These are phyloP conservation scores for Ceratosolen solmsi DNA, from an alignment of 1,140 invertebrate genomes.

Conservation along the genomic window DNA sequence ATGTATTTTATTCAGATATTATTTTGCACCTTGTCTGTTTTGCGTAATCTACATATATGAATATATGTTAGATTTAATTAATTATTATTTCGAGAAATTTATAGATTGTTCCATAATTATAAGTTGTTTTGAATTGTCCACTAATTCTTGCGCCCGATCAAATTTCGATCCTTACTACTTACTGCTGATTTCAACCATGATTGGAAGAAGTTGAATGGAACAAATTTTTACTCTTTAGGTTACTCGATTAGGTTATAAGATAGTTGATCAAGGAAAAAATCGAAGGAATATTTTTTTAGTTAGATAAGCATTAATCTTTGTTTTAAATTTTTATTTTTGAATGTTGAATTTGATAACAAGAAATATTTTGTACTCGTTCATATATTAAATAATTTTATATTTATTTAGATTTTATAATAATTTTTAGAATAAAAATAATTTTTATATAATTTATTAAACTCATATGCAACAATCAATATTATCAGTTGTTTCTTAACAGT, in stretches of 20 bases:
- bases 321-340: not conserved
- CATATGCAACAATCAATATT: too few relatives aligned
- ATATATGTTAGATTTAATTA: too few relatives aligned
- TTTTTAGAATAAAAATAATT: too few relatives aligned
- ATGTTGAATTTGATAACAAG: not conserved
- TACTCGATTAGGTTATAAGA: not conserved
- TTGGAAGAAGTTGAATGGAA: too few relatives aligned
- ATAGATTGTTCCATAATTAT: slow-evolving; percentile 37
- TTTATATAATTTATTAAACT: too few relatives aligned
- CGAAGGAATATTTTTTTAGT: not conserved
- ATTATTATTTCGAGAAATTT: too few relatives aligned
- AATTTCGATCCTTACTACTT: slow-evolving; percentile 37
- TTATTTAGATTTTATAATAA: too few relatives aligned
- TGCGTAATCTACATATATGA: too few relatives aligned
- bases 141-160: slow-evolving; percentile 22
- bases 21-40: too few relatives aligned
- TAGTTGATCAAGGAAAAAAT: not conserved
- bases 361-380: not conserved
- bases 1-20: not conserved
- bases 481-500: too few relatives aligned
- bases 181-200: not conserved
- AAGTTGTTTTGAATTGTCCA: not conserved
- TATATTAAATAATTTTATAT: too few relatives aligned
- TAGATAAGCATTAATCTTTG: not conserved
- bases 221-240: not conserved